Evolutionary conservation across 2,797 vertebrate genomes (phyloP).

Genomic region (Ibycter americanus): DNA sequence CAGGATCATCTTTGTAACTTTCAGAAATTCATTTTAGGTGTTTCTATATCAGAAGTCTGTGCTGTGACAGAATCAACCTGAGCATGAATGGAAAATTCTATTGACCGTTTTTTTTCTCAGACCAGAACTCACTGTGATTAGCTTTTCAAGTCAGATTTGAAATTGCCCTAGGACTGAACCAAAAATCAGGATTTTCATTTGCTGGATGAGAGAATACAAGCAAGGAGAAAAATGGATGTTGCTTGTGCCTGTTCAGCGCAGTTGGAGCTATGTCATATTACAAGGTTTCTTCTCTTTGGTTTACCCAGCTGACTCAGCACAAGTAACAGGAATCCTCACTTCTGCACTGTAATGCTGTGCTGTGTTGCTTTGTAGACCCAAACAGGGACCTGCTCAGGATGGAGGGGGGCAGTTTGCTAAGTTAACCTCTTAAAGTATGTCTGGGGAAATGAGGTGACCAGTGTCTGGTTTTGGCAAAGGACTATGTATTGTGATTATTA

Average conservation of each 20-base stretch:
- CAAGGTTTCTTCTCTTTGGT: not conserved
- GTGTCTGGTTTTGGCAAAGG: not conserved
- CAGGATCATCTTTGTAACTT: not conserved
- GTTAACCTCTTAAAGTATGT: not conserved
- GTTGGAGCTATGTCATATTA: not conserved
- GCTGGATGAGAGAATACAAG: not conserved
- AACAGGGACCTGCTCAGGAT: not conserved
- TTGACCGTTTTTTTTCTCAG: not conserved
- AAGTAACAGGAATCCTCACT: not conserved
- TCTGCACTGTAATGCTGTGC: not conserved
- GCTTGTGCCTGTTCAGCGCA: not conserved
- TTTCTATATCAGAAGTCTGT: not conserved
- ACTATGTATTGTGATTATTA: not conserved
- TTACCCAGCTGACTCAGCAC: not conserved
- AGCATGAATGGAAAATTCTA: not conserved
- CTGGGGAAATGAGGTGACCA: not conserved
- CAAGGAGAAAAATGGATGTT: not conserved
- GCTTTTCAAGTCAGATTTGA: not conserved
- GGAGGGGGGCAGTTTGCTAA: not conserved
- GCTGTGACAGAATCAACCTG: not conserved
- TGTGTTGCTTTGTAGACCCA: not conserved
- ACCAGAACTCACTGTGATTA: not conserved
- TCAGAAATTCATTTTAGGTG: not conserved
- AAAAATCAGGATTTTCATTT: not conserved
- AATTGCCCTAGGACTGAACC: not conserved